A percentile compares a stretch with the other conserved stretches of the same genome.
Conservation (phyloP, 1,140 invertebrate species). For the Paraescarpia echinospica region DNA sequence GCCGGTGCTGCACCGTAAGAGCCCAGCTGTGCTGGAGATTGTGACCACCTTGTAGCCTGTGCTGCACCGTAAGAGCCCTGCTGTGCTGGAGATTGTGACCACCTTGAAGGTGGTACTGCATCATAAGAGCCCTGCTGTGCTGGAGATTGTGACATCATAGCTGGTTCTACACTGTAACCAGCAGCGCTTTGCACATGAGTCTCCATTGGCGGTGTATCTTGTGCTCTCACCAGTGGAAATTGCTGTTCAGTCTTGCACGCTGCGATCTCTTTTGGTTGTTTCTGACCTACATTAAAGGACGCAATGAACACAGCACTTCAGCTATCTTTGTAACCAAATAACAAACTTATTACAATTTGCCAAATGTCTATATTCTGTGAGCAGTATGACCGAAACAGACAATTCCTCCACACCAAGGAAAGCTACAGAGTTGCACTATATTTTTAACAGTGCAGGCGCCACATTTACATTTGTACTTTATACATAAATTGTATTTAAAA, state of each 20-base stretch:
- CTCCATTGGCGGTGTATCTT: neutral
- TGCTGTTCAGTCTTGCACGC: neutral
- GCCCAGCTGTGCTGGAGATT: neutral
- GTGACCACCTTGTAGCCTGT: neutral
- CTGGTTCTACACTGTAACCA: neutral
- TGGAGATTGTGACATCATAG: neutral
- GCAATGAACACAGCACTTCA: neutral
- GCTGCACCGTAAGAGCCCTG: neutral
- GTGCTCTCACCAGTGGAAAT: neutral
- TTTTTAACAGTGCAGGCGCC: too few species aligned
- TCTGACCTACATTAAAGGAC: neutral
- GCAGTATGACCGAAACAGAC: too few species aligned
- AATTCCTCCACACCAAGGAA: neutral
- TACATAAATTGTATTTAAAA: neutral
- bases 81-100: neutral
- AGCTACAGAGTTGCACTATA: neutral
- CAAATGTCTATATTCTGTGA: neutral
- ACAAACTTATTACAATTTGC: neutral
- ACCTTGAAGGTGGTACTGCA: neutral
- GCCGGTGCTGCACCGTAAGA: neutral
- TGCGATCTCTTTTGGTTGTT: neutral
- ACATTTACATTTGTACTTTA: too few species aligned
- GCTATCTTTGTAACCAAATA: neutral
- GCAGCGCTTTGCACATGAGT: neutral
- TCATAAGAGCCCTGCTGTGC: neutral